Conservation (phyloP, 2,888 invertebrate species). For the Andrena bicolor region DNA sequence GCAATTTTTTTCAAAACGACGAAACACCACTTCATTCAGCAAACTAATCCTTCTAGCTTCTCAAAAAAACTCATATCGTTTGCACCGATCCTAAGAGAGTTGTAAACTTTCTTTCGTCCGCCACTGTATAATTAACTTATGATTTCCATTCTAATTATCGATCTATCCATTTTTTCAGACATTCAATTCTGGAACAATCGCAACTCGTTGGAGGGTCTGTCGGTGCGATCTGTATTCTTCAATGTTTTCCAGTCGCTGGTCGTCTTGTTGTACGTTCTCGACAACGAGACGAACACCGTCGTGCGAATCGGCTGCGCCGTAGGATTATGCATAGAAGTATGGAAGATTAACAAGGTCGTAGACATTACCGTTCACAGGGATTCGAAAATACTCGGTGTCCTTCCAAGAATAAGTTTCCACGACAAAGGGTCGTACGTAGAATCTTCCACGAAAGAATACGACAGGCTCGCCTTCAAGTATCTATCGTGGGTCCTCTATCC, state of each 20-base stretch:
- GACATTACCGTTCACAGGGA: conserved; percentile 93
- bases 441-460: conserved; percentile 97
- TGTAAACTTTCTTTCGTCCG: no score
- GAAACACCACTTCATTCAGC: no score
- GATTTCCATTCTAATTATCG: conserved; percentile 11
- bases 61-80: no score
- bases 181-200: conserved; percentile 99
- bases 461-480: conserved; percentile 97
- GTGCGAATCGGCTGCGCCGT: conserved; percentile 97
- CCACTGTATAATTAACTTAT: neutral
- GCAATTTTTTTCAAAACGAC: no score
- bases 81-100: no score
- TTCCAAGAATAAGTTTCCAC: conserved; percentile 93
- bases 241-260: conserved; percentile 98
- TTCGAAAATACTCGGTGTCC: conserved; percentile 90
- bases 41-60: no score
- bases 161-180: conserved; percentile 86
- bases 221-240: conserved; percentile 99
- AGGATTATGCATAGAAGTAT: conserved; percentile 97
- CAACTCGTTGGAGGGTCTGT: conserved; percentile 98
- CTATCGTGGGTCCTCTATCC: conserved; percentile 98
- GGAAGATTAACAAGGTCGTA: conserved; percentile 99
- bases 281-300: conserved; percentile 99
- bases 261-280: conserved; percentile 97
- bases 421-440: conserved; percentile 99